Evolutionary conservation across 2,113 vertebrate species (phyloP), one percentile per base, ranked within the genome.

Genomic region (Nibea albiflora): DNA sequence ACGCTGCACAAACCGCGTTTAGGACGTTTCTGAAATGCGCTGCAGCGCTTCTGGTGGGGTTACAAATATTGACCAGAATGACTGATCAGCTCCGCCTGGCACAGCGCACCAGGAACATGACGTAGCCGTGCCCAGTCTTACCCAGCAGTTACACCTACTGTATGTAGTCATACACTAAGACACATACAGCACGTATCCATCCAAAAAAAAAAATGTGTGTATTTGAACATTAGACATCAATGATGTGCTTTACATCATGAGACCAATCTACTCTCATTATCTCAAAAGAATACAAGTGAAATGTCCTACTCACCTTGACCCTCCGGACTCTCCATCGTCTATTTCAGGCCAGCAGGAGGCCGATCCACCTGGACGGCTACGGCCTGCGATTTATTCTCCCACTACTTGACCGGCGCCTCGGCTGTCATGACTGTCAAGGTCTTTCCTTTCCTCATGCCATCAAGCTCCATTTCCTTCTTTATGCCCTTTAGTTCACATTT

Each of bases 331-430:
- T 62, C 1, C 44, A 72, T 9, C 60, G 11, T 63, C 2, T 74
- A 11, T 60, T 24, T 35, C 73, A 99, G 98, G 73, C 98, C 98
- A 63, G 91, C 98, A 74, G 97, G 97, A 85, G 98, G 97, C 60
- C 92, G 89, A 78, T 79, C 89, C 3, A 95, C 93, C 31, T 99
- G 98, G 98, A 97, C 98, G 20, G 96, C 96, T 52, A 98, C 98
- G 57, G 96, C 96, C 8, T 97, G 96, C 80, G 97, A 99, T 53
- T 91, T 89, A 62, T 92, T 98, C 71, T 94, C 95, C 16, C 72
- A 86, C 85, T 96, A 95, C 78, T 91, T 99, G 35, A 95, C 87
- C 0, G 96, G 96, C 76, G 93, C 94, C 26, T 77, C 90, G 19
- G 97, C 95, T 5, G 86, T 91, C 53, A 86, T 99, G 57, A 90